These are phyloP conservation scores for Plecotus auritus DNA, from an alignment of 2,113 vertebrate genomes.

Conservation along the genomic window DNA sequence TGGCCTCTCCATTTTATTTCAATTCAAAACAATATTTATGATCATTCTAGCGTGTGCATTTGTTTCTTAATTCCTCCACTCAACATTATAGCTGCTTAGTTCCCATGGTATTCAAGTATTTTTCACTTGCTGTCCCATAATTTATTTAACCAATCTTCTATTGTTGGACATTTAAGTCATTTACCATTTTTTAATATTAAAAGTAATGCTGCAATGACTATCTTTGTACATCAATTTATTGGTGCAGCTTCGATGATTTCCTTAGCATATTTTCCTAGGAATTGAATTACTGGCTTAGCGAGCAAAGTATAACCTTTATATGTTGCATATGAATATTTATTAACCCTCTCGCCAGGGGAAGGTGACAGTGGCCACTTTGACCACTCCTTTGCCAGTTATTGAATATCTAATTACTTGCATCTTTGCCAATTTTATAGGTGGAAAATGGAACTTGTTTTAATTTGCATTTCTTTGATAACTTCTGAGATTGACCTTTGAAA, in stretches of 20 bases:
- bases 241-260: slow-evolving; percentile 1
- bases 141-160: slow-evolving; percentile 23
- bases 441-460: slow-evolving; percentile 22
- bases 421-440: neutral
- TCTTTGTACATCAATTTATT: neutral
- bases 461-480: slow-evolving; percentile 53
- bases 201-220: neutral
- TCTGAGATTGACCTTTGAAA: slow-evolving; percentile 63
- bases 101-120: neutral
- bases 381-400: neutral
- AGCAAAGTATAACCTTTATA: neutral
- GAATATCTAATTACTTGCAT: neutral
- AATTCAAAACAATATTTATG: neutral
- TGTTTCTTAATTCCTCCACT: neutral
- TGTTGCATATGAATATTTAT: neutral
- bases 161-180: neutral
- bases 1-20: neutral
- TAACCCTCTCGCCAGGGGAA: neutral
- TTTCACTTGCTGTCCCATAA: neutral
- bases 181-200: slow-evolving; percentile 33
- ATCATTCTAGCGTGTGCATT: neutral
- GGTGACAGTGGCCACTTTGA: neutral
- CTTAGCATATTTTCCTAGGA: neutral
- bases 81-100: neutral
- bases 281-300: neutral